These are phyloP conservation scores for Pristionchus maxplancki DNA, from an alignment of 2,888 invertebrate species.

Conservation along the genomic window DNA sequence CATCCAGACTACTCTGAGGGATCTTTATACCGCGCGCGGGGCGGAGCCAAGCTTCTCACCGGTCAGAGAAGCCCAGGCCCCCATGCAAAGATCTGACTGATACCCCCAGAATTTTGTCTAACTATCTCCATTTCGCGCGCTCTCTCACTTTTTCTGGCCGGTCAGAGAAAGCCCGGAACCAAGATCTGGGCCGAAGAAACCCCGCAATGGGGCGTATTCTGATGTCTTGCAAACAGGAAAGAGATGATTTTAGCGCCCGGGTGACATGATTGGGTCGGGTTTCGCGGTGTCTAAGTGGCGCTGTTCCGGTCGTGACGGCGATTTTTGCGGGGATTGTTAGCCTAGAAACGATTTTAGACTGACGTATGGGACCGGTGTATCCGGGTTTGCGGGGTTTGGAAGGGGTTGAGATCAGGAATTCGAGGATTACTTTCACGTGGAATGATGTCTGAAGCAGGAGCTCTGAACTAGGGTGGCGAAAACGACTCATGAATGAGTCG, in stretches of 20 bases:
- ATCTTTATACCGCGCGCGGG: conserved; percentile 12
- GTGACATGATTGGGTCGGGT: neutral
- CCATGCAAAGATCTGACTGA: too few species aligned
- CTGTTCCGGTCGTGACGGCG: neutral
- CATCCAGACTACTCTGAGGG: neutral
- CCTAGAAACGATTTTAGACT: neutral
- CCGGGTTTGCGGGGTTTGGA: neutral
- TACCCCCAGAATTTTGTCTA: too few species aligned
- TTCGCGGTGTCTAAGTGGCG: conserved; percentile 20
- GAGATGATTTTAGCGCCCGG: neutral
- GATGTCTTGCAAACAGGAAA: neutral
- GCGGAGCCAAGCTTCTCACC: neutral
- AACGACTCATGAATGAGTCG: too few species aligned
- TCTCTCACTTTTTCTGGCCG: too few species aligned
- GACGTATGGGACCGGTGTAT: neutral
- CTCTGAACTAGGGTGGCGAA: too few species aligned
- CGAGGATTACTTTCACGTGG: too few species aligned
- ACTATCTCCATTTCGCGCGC: too few species aligned
- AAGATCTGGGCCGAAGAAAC: neutral
- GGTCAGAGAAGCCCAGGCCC: neutral
- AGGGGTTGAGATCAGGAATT: neutral
- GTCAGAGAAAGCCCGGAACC: too few species aligned
- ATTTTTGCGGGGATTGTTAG: neutral
- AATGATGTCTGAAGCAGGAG: too few species aligned
- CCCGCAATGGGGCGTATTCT: neutral